Evolutionary conservation across 2,113 vertebrate species (phyloP).

Genomic region (Sapajus apella): DNA sequence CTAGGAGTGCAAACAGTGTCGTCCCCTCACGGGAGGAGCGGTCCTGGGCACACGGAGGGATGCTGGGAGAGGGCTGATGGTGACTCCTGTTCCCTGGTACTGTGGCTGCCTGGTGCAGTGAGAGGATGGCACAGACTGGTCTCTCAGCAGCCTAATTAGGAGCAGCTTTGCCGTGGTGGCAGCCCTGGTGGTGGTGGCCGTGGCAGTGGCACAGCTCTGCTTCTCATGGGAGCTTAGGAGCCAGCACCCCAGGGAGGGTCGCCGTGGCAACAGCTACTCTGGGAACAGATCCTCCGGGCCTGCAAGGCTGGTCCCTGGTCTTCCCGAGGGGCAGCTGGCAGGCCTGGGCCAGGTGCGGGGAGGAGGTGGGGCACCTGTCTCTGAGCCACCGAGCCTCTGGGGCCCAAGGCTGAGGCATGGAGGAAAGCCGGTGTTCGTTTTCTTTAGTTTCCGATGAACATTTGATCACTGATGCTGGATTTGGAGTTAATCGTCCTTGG

Average conservation of each 20-base stretch:
- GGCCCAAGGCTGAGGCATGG: neutral
- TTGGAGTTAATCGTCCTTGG: neutral
- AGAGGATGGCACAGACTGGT: neutral
- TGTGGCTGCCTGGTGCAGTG: neutral
- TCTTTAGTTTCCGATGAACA: neutral
- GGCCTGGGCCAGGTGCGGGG: neutral
- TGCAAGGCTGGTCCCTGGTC: neutral
- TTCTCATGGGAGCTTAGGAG: conserved; percentile 43
- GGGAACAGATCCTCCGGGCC: neutral
- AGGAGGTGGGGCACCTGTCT: neutral
- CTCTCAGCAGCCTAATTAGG: neutral
- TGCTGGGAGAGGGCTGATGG: neutral
- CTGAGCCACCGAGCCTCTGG: neutral
- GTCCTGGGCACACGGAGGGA: neutral
- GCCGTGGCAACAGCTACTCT: conserved; percentile 29
- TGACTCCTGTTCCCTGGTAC: neutral
- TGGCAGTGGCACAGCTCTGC: neutral
- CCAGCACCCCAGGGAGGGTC: conserved; percentile 29
- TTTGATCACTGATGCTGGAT: neutral
- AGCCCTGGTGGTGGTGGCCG: neutral
- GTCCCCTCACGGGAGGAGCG: neutral
- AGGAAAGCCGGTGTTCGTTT: neutral
- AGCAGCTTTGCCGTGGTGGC: neutral
- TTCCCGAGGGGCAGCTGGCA: neutral
- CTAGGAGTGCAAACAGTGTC: conserved; percentile 5